Percentiles rank a stretch among this genome's conserved stretches.
These are phyloP conservation scores for Pseudolycoriella hygida DNA, from an alignment of 2,888 invertebrate genomes.

Conservation along the genomic window DNA sequence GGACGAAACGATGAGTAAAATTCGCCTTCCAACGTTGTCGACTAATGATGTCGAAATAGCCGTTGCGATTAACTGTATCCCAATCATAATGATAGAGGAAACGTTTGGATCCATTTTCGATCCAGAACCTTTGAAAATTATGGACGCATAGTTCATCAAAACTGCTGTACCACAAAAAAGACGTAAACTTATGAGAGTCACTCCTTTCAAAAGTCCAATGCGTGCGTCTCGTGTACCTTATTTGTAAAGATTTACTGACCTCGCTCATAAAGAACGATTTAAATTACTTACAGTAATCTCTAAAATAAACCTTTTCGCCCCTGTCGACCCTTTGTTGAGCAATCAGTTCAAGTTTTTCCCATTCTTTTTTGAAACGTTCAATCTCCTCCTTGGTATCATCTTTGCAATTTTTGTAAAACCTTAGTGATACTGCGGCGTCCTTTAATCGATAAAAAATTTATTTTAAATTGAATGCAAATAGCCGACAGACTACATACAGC, in stretches of 20 bases:
- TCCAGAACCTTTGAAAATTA: conserved; percentile 10
- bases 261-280: too few relatives aligned
- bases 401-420: conserved; percentile 5
- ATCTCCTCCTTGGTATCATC: not conserved
- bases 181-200: conserved; percentile 9
- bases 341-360: not conserved
- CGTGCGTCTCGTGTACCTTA: not conserved
- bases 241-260: too few relatives aligned
- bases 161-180: conserved; percentile 11
- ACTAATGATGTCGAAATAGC: conserved; percentile 10
- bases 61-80: conserved; percentile 10
- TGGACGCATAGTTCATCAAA: conserved; percentile 11
- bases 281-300: not conserved
- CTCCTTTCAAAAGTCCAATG: conserved; percentile 4
- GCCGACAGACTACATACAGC: not conserved
- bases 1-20: conserved; percentile 8
- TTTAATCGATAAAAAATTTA: not conserved
- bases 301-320: not conserved
- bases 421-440: conserved; percentile 6
- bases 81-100: conserved; percentile 10
- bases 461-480: not conserved
- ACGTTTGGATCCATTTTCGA: conserved; percentile 10
- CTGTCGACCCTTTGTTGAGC: not conserved
- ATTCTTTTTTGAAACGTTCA: not conserved
- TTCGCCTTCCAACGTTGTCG: conserved; percentile 10